phyloP scores from a whole-genome alignment of 1,140 invertebrate species.

The Zaprionus lachaisei region DNA sequence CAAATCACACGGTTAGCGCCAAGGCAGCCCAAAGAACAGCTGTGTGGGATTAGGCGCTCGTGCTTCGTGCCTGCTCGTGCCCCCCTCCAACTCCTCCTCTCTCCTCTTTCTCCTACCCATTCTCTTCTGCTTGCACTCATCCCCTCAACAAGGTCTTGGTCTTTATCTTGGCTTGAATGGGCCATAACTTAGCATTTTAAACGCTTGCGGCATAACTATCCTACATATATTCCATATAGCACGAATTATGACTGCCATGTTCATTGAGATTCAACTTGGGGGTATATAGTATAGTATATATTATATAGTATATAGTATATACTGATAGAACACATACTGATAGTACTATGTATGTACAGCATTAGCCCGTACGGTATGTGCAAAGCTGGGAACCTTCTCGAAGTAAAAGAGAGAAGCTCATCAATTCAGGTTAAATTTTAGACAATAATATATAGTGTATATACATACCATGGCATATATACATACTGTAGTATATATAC shows the following conservation, averaged over 20 bases:
- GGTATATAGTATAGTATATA: too few species aligned
- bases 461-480: too few species aligned
- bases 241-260: neutral
- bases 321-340: too few species aligned
- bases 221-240: neutral
- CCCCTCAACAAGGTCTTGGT: neutral
- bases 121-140: neutral
- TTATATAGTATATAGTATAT: too few species aligned
- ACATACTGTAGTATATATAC: too few species aligned
- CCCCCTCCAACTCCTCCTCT: slow-evolving; percentile 12
- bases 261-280: neutral
- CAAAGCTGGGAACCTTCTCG: too few species aligned
- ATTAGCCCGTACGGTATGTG: too few species aligned
- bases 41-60: slow-evolving; percentile 61
- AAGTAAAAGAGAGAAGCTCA: too few species aligned
- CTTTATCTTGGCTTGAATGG: slow-evolving; percentile 35
- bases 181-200: slow-evolving; percentile 62
- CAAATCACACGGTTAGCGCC: slow-evolving; percentile 68
- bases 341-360: too few species aligned
- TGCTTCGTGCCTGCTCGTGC: slow-evolving; percentile 30
- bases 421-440: too few species aligned
- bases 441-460: too few species aligned
- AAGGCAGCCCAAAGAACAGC: slow-evolving; percentile 47
- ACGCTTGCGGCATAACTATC: slow-evolving; percentile 1
- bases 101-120: neutral